Base-by-base conservation (phyloP, 2,888 invertebrate genomes). In the Lamproptera curius region DNA sequence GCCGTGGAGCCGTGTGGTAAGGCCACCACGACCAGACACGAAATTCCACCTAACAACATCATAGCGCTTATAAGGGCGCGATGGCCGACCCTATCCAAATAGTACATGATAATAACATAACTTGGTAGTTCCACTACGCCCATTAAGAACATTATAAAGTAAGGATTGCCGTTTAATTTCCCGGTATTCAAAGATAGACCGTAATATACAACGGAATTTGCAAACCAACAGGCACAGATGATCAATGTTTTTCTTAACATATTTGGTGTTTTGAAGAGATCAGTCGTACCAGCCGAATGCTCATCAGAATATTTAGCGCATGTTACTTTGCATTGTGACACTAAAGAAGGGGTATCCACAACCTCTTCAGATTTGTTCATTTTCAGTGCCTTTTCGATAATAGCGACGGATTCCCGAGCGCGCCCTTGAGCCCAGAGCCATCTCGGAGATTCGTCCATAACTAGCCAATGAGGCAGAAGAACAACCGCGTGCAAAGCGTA, bases 381-480 rank as follows among this genome's bases (percentile, higher is more conserved):
- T 71, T 90, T 91, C 15, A 95, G 73, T 1, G 92, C 95, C 65
- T 92, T 94, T 54, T 92, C 90, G 36, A 95, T 90, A 52, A 96
- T 94, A 6, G 90, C 89, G 0, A 95, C 90, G 0, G 95, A 93
- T 71, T 95, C 94, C 9, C 89, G 85, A 1, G 91, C 89, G 16
- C 93, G 90, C 1, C 95, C 95, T 67, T 95, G 94, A 4, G 93
- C 90, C 95, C 96, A 96, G 2, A 96, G 81, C 96, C 96, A 96
- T 53, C 95, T 89, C 0, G 95, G 95, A 20, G 95, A 96, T 77
- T 96, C 96, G 61, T 96, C 95, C 90, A 96, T 93, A 17, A 94
- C 65, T 90, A 95, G 92, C 92, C 93, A 95, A 70, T 96, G 95
- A 11, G 91, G 93, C 45, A 95, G 73, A 16, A 96, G 83, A 0